A percentile compares a stretch with the other conserved stretches of the same genome.
Evolutionary conservation across 2,113 vertebrate genomes (phyloP).

Genomic region (Bufo bufo): DNA sequence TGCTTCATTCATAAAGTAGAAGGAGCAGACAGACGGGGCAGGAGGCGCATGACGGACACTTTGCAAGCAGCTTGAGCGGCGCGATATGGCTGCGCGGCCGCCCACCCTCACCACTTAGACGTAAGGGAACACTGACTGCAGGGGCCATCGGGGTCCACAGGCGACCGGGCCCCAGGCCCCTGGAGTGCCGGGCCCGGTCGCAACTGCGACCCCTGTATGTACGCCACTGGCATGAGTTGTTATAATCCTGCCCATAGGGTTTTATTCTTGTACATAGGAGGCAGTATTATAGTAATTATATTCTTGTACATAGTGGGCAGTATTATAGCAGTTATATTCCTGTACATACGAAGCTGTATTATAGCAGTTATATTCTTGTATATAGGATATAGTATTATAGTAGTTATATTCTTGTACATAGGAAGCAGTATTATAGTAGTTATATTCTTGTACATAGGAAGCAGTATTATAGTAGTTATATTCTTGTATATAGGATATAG

Average conservation of each 20-base stretch:
- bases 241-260: neutral
- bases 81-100: too few species aligned
- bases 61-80: too few species aligned
- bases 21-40: too few species aligned
- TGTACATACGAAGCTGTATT: neutral
- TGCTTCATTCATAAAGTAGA: too few species aligned
- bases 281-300: constrained; percentile 1
- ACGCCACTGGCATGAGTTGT: neutral
- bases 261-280: neutral
- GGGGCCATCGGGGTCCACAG: too few species aligned
- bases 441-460: constrained; percentile 3
- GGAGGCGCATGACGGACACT: too few species aligned
- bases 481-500: neutral
- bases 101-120: too few species aligned
- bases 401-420: constrained; percentile 2
- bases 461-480: constrained; percentile 12
- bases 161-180: too few species aligned
- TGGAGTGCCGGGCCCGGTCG: too few species aligned
- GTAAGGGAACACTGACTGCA: too few species aligned
- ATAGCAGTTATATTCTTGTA: constrained; percentile 2
- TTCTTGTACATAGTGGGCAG: neutral
- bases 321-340: constrained; percentile 1
- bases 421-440: neutral
- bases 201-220: too few species aligned
- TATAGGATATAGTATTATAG: neutral